phyloP scores from a whole-genome alignment of 2,888 invertebrate genomes.

The Orchesellides sinensis region DNA sequence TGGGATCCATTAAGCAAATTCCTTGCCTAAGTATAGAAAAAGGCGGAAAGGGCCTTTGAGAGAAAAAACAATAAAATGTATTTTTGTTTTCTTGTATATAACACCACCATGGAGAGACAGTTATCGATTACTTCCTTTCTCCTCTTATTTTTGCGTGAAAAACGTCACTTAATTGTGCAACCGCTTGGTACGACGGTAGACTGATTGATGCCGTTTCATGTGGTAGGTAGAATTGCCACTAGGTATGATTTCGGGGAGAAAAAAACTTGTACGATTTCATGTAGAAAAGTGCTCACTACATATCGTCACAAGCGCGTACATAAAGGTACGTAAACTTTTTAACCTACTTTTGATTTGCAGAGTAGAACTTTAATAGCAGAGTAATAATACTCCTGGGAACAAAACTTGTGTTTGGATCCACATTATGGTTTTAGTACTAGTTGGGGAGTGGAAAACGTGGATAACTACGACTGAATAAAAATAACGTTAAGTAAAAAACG shows the following conservation, averaged over 20 bases:
- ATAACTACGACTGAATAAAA: neutral
- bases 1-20: neutral
- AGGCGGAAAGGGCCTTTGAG: neutral
- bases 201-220: neutral
- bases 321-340: neutral
- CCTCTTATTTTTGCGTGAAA: neutral
- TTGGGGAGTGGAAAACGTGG: neutral
- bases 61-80: neutral
- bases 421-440: neutral
- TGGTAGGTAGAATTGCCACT: neutral
- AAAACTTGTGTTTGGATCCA: constrained; percentile 1
- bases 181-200: no score
- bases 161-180: neutral
- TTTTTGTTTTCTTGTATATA: neutral
- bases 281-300: neutral
- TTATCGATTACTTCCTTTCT: neutral
- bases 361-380: constrained; percentile 24
- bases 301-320: neutral
- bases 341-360: neutral
- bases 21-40: neutral
- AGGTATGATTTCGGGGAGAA: neutral
- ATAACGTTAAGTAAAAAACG: neutral
- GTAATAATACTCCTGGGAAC: constrained; percentile 13
- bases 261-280: neutral
- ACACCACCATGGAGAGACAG: neutral